Percentiles rank a stretch among this genome's conserved stretches.
Evolutionary conservation across 2,113 vertebrate species (phyloP).

Genomic region (Chamaetylas fuelleborni): DNA sequence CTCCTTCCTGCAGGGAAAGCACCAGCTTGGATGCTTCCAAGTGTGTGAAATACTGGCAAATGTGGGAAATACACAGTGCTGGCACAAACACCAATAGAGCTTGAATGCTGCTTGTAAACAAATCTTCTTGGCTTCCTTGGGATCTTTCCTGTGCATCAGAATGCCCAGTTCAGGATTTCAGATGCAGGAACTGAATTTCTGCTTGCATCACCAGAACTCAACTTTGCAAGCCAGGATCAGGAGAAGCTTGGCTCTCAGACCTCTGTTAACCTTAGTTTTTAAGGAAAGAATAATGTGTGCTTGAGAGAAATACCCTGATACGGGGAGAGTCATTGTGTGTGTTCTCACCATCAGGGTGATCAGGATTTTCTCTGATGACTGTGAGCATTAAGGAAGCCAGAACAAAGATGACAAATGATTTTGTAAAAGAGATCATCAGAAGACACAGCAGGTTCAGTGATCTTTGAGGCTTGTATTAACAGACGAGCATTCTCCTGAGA

Average conservation of each 20-base stretch:
- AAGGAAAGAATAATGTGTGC: neutral
- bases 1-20: neutral
- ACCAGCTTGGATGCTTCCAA: neutral
- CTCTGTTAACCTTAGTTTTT: neutral
- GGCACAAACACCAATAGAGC: rapidly evolving
- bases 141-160: rapidly evolving
- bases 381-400: neutral
- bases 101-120: neutral
- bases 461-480: neutral
- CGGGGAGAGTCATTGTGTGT: neutral
- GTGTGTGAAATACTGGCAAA: neutral
- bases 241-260: neutral
- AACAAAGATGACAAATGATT: neutral
- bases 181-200: neutral
- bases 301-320: neutral
- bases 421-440: neutral
- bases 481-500: neutral
- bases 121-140: neutral
- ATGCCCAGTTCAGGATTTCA: neutral
- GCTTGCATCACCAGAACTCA: neutral
- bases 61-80: neutral
- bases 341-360: neutral
- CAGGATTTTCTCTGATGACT: neutral
- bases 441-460: neutral
- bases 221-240: neutral